phyloP scores from a whole-genome alignment of 1,140 invertebrate genomes.

The Dreissena polymorpha region DNA sequence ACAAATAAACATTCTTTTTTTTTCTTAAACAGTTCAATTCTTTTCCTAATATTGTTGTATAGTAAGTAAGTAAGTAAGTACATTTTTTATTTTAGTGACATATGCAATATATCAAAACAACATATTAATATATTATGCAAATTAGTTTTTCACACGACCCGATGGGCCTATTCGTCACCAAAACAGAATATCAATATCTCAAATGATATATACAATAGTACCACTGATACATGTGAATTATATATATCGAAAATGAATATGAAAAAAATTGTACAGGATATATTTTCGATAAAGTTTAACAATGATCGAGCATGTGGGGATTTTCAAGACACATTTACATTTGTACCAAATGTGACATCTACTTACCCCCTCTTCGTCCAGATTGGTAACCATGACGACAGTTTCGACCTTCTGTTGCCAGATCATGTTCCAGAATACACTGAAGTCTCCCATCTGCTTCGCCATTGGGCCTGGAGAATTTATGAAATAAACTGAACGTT shows the following conservation, averaged over 20 bases:
- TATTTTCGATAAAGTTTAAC: too few relatives aligned
- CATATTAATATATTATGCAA: too few relatives aligned
- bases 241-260: too few relatives aligned
- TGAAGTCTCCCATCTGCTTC: conserved; percentile 26
- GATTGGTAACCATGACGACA: conserved; percentile 94
- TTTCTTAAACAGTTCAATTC: too few relatives aligned
- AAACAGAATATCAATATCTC: background rate
- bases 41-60: too few relatives aligned
- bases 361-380: conserved; percentile 50
- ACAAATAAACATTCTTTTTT: too few relatives aligned
- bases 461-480: conserved; percentile 11
- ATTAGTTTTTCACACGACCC: too few relatives aligned
- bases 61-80: too few relatives aligned
- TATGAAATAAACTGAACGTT: background rate
- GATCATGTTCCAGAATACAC: conserved; percentile 96
- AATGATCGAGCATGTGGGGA: too few relatives aligned
- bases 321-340: background rate
- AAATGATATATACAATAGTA: background rate
- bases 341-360: background rate
- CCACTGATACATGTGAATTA: background rate
- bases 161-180: background rate
- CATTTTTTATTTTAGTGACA: background rate
- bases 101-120: too few relatives aligned
- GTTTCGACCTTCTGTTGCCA: conserved; percentile 95
- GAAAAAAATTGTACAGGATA: too few relatives aligned